A percentile compares a stretch with the other conserved stretches of the same genome.
Evolutionary conservation across 1,140 invertebrate species (phyloP).

Genomic region (Bombus impatiens): DNA sequence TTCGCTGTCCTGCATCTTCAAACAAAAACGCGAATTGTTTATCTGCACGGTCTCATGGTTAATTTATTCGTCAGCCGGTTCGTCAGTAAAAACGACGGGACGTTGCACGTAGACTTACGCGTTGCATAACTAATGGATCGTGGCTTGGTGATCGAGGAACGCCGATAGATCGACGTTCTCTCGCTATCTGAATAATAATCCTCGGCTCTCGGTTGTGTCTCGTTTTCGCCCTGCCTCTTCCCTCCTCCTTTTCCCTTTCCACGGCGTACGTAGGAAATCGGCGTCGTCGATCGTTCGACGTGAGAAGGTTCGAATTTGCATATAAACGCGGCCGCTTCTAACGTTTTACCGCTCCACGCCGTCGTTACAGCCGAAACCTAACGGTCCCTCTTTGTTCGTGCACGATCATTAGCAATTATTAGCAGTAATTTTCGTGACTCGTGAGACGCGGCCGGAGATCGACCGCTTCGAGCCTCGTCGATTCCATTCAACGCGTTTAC

Average conservation of each 20-base stretch:
- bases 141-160: slow-evolving; percentile 11
- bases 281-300: slow-evolving; percentile 40
- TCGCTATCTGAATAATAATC: slow-evolving; percentile 41
- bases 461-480: not conserved
- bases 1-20: not conserved
- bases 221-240: not conserved
- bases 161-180: slow-evolving; percentile 27
- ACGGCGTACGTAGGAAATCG: not conserved
- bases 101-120: not conserved
- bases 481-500: slow-evolving; percentile 3
- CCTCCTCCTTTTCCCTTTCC: too few species aligned
- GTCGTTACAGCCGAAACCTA: slow-evolving; percentile 37
- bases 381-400: slow-evolving; percentile 44
- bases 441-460: slow-evolving; percentile 25
- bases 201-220: not conserved
- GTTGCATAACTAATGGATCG: slow-evolving; percentile 42
- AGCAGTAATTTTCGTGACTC: slow-evolving; percentile 46
- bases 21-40: not conserved
- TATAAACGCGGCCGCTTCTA: slow-evolving; percentile 39
- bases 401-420: slow-evolving; percentile 54
- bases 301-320: slow-evolving; percentile 50
- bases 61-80: slow-evolving; percentile 23
- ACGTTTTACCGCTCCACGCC: slow-evolving; percentile 19
- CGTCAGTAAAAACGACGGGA: not conserved
- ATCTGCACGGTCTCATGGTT: not conserved